phyloP scores from a whole-genome alignment of 2,888 invertebrate species.

The Leucania comma region DNA sequence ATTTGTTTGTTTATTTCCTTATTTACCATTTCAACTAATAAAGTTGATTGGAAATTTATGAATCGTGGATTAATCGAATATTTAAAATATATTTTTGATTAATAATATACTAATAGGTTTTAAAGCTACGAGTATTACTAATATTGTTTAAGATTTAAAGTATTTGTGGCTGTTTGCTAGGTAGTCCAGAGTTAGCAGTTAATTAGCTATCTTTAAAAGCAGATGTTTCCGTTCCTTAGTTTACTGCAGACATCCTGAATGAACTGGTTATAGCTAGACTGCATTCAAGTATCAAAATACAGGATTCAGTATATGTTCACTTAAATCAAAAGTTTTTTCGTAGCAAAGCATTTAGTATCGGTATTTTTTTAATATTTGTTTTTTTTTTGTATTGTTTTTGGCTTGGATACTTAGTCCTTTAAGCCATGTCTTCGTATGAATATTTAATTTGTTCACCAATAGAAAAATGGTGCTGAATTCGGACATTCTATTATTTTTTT shows the following conservation, averaged over 20 bases:
- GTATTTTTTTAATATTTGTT: too few species aligned
- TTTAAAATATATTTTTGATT: too few species aligned
- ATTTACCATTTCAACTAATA: slow-evolving; percentile 12
- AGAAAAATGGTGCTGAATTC: too few species aligned
- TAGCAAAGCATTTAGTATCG: not conserved
- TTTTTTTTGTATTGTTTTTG: too few species aligned
- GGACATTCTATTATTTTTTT: too few species aligned
- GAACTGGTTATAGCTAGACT: not conserved
- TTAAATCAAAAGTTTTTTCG: slow-evolving; percentile 2
- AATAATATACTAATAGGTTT: too few species aligned
- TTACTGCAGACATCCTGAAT: not conserved
- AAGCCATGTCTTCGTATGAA: too few species aligned
- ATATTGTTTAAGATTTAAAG: not conserved
- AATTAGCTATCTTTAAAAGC: not conserved
- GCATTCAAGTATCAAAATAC: not conserved
- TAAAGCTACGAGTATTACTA: too few species aligned
- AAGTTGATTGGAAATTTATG: slow-evolving; percentile 1
- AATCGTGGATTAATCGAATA: not conserved
- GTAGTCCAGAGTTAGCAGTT: not conserved
- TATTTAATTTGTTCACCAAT: too few species aligned
- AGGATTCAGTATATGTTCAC: not conserved
- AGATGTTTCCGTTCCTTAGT: slow-evolving; percentile 4
- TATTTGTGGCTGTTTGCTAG: not conserved
- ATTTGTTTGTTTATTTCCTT: slow-evolving; percentile 41
- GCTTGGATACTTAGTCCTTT: too few species aligned